phyloP scores from a whole-genome alignment of 2,113 vertebrate genomes.

The Rhodinocichla rosea region DNA sequence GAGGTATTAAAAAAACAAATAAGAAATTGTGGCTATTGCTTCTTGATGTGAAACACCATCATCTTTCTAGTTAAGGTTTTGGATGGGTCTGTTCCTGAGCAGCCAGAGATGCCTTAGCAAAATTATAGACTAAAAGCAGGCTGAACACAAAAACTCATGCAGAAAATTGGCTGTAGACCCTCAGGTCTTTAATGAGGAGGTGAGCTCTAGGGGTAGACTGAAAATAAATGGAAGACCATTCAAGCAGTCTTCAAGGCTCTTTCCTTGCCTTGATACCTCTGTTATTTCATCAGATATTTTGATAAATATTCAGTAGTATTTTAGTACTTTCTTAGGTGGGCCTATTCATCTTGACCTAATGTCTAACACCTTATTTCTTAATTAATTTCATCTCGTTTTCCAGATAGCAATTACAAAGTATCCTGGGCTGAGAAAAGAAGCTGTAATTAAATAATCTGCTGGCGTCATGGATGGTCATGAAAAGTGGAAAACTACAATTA shows the following conservation, averaged over 20 bases:
- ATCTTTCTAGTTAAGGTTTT: background rate
- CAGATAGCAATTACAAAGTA: background rate
- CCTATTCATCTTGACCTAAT: background rate
- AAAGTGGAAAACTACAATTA: conserved; percentile 17
- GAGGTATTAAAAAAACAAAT: background rate
- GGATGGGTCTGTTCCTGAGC: background rate
- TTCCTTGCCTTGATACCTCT: background rate
- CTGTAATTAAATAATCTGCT: conserved; percentile 35
- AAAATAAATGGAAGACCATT: background rate
- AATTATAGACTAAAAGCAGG: background rate
- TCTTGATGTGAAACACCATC: background rate
- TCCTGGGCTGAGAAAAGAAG: background rate
- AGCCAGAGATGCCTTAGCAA: background rate
- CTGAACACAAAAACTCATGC: background rate
- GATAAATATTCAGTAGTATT: background rate
- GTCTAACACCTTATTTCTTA: conserved; percentile 42
- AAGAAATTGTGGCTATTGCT: background rate
- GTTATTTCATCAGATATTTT: background rate
- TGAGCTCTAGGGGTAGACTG: background rate
- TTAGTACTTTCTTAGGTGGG: background rate
- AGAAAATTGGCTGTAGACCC: background rate
- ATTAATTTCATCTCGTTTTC: conserved; percentile 25
- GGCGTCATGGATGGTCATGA: background rate
- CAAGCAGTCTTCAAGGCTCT: background rate
- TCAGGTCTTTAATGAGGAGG: background rate